These are phyloP conservation scores for Coracias cyanogaster DNA, from an alignment of 2,797 vertebrate genomes.

Conservation along the genomic window DNA sequence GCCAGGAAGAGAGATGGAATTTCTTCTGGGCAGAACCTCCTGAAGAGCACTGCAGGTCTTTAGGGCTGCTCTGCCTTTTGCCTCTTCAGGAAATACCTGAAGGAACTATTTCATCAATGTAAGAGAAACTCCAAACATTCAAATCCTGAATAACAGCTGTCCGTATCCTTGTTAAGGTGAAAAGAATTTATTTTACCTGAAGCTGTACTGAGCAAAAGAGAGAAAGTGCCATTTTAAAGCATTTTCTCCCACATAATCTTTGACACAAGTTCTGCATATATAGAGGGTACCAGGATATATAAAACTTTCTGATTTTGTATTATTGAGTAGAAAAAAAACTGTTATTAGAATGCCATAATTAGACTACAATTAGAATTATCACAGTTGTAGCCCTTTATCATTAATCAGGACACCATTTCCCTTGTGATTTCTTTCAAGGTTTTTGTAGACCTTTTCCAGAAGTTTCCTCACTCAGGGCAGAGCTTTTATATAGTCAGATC, in stretches of 20 bases:
- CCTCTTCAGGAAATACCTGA: background rate
- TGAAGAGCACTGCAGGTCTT: background rate
- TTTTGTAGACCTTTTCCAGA: background rate
- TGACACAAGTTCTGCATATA: background rate
- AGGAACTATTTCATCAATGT: background rate
- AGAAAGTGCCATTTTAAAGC: background rate
- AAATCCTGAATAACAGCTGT: background rate
- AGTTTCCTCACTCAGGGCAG: background rate
- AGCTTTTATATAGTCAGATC: background rate
- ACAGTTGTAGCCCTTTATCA: background rate
- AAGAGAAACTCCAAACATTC: background rate
- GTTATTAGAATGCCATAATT: background rate
- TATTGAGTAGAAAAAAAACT: background rate
- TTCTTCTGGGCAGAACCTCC: background rate
- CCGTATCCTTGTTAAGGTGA: background rate
- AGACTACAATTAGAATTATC: background rate
- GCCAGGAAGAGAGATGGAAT: background rate
- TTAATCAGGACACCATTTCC: background rate
- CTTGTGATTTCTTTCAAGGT: background rate
- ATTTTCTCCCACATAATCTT: background rate
- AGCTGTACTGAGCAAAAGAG: background rate
- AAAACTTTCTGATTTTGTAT: background rate
- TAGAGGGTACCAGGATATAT: background rate
- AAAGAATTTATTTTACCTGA: background rate
- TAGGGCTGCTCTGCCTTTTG: background rate